These are phyloP conservation scores for Meleagris gallopavo DNA, from an alignment of 2,113 vertebrate genomes.

Conservation along the genomic window DNA sequence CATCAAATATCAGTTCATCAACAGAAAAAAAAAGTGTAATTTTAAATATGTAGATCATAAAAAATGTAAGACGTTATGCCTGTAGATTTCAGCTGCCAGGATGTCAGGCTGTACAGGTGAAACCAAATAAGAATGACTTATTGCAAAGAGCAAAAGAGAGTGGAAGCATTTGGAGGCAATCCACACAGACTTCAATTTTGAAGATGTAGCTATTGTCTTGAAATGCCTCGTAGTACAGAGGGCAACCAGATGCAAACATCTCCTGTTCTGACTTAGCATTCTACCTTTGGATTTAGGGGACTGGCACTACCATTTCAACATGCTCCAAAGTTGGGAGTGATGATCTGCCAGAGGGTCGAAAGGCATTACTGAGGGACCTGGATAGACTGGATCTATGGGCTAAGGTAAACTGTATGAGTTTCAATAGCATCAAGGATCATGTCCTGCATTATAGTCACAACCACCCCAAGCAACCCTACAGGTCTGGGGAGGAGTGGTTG, in stretches of 20 bases:
- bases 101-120: background rate
- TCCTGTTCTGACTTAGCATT: background rate
- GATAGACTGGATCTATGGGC: no score
- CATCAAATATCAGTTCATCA: background rate
- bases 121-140: background rate
- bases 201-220: background rate
- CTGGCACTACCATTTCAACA: background rate
- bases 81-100: background rate
- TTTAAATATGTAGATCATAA: background rate
- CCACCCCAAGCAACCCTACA: no score
- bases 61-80: background rate
- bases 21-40: background rate
- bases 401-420: no score
- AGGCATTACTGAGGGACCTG: no score
- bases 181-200: fast-evolving
- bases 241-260: background rate
- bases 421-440: no score
- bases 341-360: no score
- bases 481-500: no score
- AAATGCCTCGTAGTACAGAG: background rate
- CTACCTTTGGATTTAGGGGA: background rate
- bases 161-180: background rate
- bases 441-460: no score
- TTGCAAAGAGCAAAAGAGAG: background rate
- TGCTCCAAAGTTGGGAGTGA: background rate